Conservation (phyloP, 2,888 invertebrate species). For the Nomada hirtipes region DNA sequence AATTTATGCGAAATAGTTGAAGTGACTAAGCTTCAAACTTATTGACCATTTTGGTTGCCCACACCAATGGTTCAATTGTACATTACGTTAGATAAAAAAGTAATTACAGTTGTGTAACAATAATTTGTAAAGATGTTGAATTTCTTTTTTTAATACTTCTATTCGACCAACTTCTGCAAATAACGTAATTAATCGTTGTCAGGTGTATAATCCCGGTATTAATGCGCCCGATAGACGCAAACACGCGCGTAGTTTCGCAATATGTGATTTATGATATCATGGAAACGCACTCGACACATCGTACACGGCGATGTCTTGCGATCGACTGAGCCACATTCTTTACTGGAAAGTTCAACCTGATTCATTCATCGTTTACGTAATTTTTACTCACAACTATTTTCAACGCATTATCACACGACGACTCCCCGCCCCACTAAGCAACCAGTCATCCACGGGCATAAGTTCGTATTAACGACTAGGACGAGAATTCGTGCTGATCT, state of each 20-base stretch:
- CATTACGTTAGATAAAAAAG: no score
- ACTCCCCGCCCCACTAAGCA: conserved; percentile 33
- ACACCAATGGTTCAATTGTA: no score
- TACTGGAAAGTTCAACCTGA: conserved; percentile 55
- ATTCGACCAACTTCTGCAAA: not conserved
- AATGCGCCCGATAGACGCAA: not conserved
- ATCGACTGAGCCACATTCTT: conserved; percentile 53
- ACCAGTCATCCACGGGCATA: conserved; percentile 24
- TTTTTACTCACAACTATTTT: conserved; percentile 67
- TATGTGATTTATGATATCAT: conserved; percentile 26
- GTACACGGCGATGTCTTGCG: conserved; percentile 25
- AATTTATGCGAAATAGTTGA: no score
- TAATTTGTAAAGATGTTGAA: no score
- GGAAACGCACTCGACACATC: conserved; percentile 24
- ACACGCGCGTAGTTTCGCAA: conserved; percentile 25
- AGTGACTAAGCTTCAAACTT: no score
- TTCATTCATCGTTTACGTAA: conserved; percentile 67
- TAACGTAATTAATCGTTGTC: conserved; percentile 2
- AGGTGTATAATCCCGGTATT: not conserved
- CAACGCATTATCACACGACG: conserved; percentile 42
- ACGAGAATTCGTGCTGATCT: conserved; percentile 45
- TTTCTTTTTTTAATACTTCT: not conserved
- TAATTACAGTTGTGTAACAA: no score
- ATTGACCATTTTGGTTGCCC: no score
- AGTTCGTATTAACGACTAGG: conserved; percentile 39